Percentiles rank a stretch among this genome's conserved stretches.
phyloP scores from a whole-genome alignment of 2,113 vertebrate genomes.

The Salvator merianae region DNA sequence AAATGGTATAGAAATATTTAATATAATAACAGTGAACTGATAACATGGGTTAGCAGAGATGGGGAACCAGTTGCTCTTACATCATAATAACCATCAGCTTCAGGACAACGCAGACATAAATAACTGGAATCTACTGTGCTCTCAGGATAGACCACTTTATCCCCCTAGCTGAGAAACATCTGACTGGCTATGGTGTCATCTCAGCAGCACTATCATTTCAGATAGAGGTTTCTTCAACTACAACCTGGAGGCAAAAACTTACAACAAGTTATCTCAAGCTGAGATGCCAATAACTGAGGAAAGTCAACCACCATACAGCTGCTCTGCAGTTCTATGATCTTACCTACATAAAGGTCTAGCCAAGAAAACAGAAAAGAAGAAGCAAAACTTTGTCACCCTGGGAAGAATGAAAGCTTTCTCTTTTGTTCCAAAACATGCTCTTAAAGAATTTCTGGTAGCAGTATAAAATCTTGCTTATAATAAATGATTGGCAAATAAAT shows the following conservation, averaged over 20 bases:
- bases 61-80: no score
- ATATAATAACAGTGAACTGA: no score
- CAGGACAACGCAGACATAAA: no score
- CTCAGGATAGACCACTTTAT: no score
- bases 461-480: not conserved
- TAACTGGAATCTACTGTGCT: no score
- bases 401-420: not conserved
- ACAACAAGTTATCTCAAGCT: constrained; percentile 54
- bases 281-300: constrained; percentile 22
- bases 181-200: no score
- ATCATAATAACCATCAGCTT: no score
- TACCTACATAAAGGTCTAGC: not conserved
- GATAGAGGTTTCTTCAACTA: no score
- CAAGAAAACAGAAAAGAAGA: constrained; percentile 10
- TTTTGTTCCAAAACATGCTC: not conserved
- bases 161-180: no score
- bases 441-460: not conserved
- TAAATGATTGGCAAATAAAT: not conserved
- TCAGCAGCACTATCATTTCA: no score
- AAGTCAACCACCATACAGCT: not conserved
- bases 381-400: not conserved
- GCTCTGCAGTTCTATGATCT: constrained; percentile 9
- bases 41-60: no score
- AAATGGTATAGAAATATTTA: no score
- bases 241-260: not conserved